phyloP scores from a whole-genome alignment of 2,888 invertebrate species.

The Dorcus hopei region DNA sequence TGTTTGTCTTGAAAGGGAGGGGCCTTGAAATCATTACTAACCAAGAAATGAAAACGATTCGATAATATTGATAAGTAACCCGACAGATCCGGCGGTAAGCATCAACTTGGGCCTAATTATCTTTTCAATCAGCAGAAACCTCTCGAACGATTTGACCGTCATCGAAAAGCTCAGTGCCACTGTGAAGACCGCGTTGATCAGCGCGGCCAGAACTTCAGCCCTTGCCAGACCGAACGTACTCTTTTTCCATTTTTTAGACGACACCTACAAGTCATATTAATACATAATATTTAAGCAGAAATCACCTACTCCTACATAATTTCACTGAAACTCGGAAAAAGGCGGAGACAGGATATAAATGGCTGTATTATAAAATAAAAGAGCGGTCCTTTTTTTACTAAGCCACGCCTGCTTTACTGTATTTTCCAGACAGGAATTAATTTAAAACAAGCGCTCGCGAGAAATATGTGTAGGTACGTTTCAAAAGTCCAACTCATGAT shows the following conservation, averaged over 20 bases:
- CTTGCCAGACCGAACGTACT: conserved; percentile 99
- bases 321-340: too few relatives aligned
- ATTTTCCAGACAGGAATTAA: too few relatives aligned
- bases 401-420: too few relatives aligned
- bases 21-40: conserved; percentile 49
- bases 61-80: conserved; percentile 86
- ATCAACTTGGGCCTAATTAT: conserved; percentile 83
- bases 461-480: too few relatives aligned
- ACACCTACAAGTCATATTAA: conserved; percentile 66
- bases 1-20: too few relatives aligned
- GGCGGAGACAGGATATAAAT: too few relatives aligned
- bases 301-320: too few relatives aligned
- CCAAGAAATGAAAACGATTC: conserved; percentile 91
- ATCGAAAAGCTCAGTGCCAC: conserved; percentile 98
- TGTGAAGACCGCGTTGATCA: conserved; percentile 97
- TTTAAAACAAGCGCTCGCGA: too few relatives aligned
- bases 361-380: too few relatives aligned
- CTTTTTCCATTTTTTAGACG: conserved; percentile 96
- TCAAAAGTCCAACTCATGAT: too few relatives aligned
- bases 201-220: conserved; percentile 95
- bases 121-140: conserved; percentile 80
- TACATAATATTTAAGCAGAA: too few relatives aligned
- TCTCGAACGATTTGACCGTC: conserved; percentile 94
- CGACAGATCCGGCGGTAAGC: conserved; percentile 83
- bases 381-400: too few relatives aligned